A percentile compares a stretch with the other conserved stretches of the same genome.
These are phyloP conservation scores for Fregata magnificens DNA, from an alignment of 2,113 vertebrate species.

Conservation along the genomic window DNA sequence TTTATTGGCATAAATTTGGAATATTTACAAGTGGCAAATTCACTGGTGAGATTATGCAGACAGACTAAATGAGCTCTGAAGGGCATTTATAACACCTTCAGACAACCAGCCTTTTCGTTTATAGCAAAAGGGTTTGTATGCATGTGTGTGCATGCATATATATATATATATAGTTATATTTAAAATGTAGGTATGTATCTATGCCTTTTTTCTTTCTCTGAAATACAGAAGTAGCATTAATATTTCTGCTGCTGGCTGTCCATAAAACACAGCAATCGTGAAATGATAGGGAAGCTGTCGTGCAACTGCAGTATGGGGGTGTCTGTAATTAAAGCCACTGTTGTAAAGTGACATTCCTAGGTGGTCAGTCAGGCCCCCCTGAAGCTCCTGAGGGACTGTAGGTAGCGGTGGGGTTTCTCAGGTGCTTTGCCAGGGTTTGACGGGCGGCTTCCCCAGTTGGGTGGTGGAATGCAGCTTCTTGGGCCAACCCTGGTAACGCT, in stretches of 20 bases:
- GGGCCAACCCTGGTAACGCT: neutral
- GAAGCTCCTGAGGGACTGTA: neutral
- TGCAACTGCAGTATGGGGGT: neutral
- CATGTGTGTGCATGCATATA: neutral
- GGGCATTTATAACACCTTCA: slow-evolving; percentile 30
- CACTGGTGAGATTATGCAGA: slow-evolving; percentile 17
- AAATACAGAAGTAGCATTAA: slow-evolving; percentile 15
- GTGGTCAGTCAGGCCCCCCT: neutral
- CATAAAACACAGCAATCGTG: neutral
- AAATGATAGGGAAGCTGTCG: neutral
- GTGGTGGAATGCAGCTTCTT: neutral
- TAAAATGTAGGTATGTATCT: neutral
- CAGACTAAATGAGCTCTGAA: neutral
- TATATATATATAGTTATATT: neutral
- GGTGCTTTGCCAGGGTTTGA: neutral
- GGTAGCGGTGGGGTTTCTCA: neutral
- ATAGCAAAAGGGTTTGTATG: neutral
- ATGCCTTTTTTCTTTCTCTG: neutral
- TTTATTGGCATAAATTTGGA: slow-evolving; percentile 38
- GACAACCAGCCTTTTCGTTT: neutral
- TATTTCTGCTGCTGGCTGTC: neutral
- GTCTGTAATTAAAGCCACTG: neutral
- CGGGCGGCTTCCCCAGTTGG: neutral
- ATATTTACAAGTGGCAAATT: slow-evolving; percentile 41
- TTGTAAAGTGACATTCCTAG: neutral